A percentile compares a stretch with the other conserved stretches of the same genome.
Evolutionary conservation across 2,888 invertebrate genomes (phyloP).

Genomic region (Spilarctia lutea): DNA sequence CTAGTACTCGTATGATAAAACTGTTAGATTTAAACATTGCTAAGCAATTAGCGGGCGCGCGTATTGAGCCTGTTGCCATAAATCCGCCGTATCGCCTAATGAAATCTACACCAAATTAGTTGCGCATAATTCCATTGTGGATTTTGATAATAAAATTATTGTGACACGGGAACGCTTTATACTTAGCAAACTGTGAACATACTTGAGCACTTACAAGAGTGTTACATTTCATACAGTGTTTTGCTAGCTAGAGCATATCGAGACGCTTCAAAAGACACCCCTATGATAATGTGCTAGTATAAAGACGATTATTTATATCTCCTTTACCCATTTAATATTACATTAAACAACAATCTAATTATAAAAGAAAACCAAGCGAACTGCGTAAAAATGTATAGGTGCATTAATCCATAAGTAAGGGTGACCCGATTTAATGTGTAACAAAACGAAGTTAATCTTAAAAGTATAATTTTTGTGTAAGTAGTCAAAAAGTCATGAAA

Average conservation of each 20-base stretch:
- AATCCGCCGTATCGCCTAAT: conserved; percentile 59
- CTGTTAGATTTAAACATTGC: conserved; percentile 48
- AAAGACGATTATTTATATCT: not conserved
- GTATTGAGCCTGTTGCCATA: conserved; percentile 55
- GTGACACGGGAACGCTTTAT: conserved; percentile 32
- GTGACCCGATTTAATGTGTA: too few relatives aligned
- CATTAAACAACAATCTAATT: not conserved
- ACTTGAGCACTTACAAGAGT: conserved; percentile 37
- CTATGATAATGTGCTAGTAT: not conserved
- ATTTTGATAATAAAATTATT: conserved; percentile 53
- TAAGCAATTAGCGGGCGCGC: conserved; percentile 55
- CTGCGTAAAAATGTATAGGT: too few relatives aligned
- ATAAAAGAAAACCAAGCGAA: not conserved
- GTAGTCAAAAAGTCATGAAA: too few relatives aligned
- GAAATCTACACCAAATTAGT: conserved; percentile 63
- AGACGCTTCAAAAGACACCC: not conserved
- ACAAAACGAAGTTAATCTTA: too few relatives aligned
- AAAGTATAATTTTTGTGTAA: too few relatives aligned
- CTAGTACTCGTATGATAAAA: conserved; percentile 42
- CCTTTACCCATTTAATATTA: not conserved
- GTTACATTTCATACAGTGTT: conserved; percentile 9
- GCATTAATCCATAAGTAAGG: too few relatives aligned
- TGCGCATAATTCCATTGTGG: conserved; percentile 52
- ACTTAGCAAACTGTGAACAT: conserved; percentile 22
- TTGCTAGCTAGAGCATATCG: not conserved